phyloP scores from a whole-genome alignment of 2,797 vertebrate genomes.

The Setipinna tenuifilis region DNA sequence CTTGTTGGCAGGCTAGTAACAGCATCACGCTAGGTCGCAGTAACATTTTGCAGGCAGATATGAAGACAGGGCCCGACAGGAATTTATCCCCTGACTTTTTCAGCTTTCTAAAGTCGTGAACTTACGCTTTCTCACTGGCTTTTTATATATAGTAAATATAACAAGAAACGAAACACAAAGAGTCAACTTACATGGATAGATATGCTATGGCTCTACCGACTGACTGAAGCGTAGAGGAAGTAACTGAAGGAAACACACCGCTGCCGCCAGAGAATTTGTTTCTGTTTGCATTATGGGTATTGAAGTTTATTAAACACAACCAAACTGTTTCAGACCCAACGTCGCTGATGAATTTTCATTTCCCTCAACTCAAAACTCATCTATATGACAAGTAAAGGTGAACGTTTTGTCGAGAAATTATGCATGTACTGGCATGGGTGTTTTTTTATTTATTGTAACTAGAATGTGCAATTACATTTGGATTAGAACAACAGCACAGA shows the following conservation, averaged over 20 bases:
- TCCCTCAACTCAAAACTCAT: neutral
- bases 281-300: neutral
- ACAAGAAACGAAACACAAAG: neutral
- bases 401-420: neutral
- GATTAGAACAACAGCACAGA: too few relatives aligned
- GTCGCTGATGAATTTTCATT: neutral
- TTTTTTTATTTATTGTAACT: too few relatives aligned
- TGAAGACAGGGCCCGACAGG: neutral
- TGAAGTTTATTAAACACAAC: neutral
- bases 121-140: neutral
- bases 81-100: neutral
- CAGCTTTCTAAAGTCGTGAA: neutral
- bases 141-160: neutral
- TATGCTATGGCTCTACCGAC: neutral
- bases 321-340: neutral
- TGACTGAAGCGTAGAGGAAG: constrained; percentile 11
- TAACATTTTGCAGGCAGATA: neutral
- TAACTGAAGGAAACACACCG: constrained; percentile 5
- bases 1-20: constrained; percentile 7
- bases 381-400: neutral
- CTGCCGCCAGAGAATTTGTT: constrained; percentile 4
- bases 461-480: too few relatives aligned
- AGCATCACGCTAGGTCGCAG: constrained; percentile 8
- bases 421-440: neutral
- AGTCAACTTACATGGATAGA: constrained; percentile 11